Base-by-base conservation (phyloP, 2,797 vertebrate genomes). In the Betta splendens region DNA sequence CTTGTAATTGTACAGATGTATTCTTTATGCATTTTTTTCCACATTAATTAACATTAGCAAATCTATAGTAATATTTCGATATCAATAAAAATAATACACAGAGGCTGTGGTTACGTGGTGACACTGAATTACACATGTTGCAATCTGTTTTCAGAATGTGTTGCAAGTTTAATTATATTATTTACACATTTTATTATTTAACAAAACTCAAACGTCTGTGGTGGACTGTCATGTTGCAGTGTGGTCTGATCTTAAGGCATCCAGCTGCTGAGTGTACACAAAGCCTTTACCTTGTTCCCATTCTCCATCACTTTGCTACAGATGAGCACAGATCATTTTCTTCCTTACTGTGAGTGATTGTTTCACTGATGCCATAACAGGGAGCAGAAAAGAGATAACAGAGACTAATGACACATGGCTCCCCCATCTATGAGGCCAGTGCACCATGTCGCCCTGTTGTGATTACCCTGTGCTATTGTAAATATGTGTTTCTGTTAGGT, bases 381-480 rank as follows among this genome's bases (percentile, higher is more conserved):
- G 87, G 90, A 84, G 90, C 85, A 61, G 84, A 85, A 88, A 91
- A 12, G 64, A 89, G 88, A 88, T 79, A 84, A 81, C 87, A 84
- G 84, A 85, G 93, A 89, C 92, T 94, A 96, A 95, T 95, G 94
- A 94, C 82, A 93, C 93, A 92, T 95, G 91, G 92, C 92, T 86
- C 86, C 86, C 90, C 89, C 90, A 93, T 93, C 91, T 91, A 84
- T 89, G 91, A 75, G 88, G 89, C 91, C 84, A 85, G 85, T 42
- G 81, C 12, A 76, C 85, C 89, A 83, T 91, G 87, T 85, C 86
- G 56, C 84, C 87, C 72, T 91, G 84, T 92, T 91, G 89, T 93
- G 92, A 93, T 93, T 92, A 93, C 88, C 85, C 81, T 52, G 80
- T 87, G 77, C 36, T 80, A 79, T 92, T 89, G 90, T 88, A 91